Evolutionary conservation across 2,797 vertebrate species (phyloP), one percentile per base, ranked within the genome.

Genomic region (Chloroceryle inda): DNA sequence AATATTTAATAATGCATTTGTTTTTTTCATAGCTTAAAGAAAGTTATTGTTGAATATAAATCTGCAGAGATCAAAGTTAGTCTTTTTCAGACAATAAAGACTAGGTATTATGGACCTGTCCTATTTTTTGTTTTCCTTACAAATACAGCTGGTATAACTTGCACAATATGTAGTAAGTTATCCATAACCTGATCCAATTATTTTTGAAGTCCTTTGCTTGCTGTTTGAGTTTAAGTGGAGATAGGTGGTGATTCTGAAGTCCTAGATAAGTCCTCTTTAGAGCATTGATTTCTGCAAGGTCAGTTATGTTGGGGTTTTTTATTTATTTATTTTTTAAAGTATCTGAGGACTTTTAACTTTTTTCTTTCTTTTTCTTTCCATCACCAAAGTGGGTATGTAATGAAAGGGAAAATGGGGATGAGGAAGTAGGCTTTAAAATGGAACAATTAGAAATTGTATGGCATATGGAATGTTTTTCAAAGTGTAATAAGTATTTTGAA

Each of bases 1-100:
- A 95, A 78, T 94, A 76, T 88, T 96, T 88, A 90, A 95, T 94
- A 58, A 86, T 5, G 11, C 50, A 26, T 92, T 96, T 94, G 58
- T 82, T 80, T 94, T 95, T 85, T 88, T 35, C 38, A 7, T 21
- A 31, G 45, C 52, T 87, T 79, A 85, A 88, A 86, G 50, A 89
- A 86, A 93, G 47, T 5, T 78, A 75, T 94, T 81, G 29, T 62
- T 84, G 75, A 81, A 79, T 83, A 40, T 78, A 94, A 86, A 92
- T 69, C 52, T 37, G 17, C 27, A 53, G 69, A 92, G 76, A 75
- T 76, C 33, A 62, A 91, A 91, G 74, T n/a, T 81, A 53, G 12
- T 56, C 29, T 33, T 84, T 92, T 83, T 66, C 66, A 84, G 73
- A 56, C 21, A 66, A 35, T 56, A 72, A 92, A 92, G 44, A 40